Base-by-base conservation (phyloP, 92 coral and sea anemone genomes). In the Anthopleura xanthogrammica region DNA sequence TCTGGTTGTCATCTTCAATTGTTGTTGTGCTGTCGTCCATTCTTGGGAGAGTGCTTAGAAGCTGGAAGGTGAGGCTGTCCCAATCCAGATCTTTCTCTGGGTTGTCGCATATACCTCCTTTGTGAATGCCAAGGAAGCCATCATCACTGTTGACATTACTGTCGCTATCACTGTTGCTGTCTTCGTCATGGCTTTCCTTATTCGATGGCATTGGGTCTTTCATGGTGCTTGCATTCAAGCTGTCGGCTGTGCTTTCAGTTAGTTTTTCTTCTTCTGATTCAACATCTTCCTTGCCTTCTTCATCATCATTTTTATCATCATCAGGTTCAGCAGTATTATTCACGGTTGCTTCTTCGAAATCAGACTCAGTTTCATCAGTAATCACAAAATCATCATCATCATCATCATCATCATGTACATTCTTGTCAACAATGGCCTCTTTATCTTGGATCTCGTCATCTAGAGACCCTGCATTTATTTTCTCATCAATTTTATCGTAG, bases 251-350 rank as follows among this genome's bases (percentile, higher is more conserved):
- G 23, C 77, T 64, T 40, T 54, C 60, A 16, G 48, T 11, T 16
- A 79, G 72, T 39, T 74, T 24, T 43, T 74, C 40, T 6, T 75
- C 78, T 29, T 84, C 78, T 17, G 52, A 76, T 4, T 50, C 66
- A 10, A 46, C 65, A 60, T 75, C 86, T 42, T 68, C 41, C 41
- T 83, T 75, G 65, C 52, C 22, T 14, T 57, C 85, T 72, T 8
- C 64, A 29, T 82, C 90, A 79, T 86, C 88, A 86, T 86, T 88
- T 4, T 68, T 3, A 1, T 16, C 48, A 16, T 80, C 83, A 60
- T 68, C 84, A 68, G 16, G 40, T 52, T 13, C 42, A 68, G 65
- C 3, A 11, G 70, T 14, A 62, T 62, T n/a, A 23, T 62, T 62
- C 36, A 62, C 12, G 29, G 24, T n/a, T 46, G 65, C 84, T 52